Evolutionary conservation across 1,140 invertebrate genomes (phyloP).

Genomic region (Chionoecetes opilio): DNA sequence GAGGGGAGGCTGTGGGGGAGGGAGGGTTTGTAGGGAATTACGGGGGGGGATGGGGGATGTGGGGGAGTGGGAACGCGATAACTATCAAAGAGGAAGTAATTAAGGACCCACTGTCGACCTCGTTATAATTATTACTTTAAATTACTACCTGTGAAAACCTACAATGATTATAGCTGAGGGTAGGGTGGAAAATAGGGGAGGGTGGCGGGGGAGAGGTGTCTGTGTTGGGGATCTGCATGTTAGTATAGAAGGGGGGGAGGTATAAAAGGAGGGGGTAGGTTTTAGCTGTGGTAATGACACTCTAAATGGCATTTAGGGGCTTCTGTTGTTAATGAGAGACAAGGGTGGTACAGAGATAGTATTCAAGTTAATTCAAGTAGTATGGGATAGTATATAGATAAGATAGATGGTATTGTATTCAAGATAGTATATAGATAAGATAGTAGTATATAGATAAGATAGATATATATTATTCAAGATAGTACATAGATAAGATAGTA

Average conservation of each 20-base stretch:
- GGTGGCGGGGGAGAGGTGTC: not conserved
- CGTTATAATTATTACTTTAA: slow-evolving; percentile 3
- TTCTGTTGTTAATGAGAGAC: no score
- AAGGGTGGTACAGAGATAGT: no score
- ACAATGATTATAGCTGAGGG: not conserved
- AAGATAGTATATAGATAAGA: no score
- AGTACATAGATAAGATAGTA: no score
- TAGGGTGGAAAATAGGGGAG: not conserved
- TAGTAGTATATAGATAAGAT: no score
- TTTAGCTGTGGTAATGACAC: no score
- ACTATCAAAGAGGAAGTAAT: slow-evolving; percentile 17
- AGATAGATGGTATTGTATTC: no score
- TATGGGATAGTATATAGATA: no score
- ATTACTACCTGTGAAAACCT: slow-evolving; percentile 29
- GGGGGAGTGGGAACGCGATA: not conserved
- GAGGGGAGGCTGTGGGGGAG: not conserved
- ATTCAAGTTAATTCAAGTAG: no score
- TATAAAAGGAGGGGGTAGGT: no score
- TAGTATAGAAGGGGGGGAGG: not conserved
- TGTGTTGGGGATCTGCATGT: not conserved
- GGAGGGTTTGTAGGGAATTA: not conserved
- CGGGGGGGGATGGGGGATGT: not conserved
- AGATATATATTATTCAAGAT: no score
- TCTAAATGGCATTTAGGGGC: no score
- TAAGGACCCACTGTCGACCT: not conserved